Evolutionary conservation across 1,140 invertebrate species (phyloP).

Genomic region (Glossosoma conforme): DNA sequence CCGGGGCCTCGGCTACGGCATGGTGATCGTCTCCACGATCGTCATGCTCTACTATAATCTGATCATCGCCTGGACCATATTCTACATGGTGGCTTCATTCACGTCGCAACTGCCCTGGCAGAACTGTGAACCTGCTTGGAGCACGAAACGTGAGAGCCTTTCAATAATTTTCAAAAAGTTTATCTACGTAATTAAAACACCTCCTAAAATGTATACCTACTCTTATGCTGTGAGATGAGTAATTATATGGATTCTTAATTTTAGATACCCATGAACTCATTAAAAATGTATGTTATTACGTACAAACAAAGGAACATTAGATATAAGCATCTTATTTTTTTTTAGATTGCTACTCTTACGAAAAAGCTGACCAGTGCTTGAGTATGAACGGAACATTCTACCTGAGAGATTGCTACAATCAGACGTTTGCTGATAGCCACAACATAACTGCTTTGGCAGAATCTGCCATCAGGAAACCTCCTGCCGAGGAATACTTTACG

Average conservation of each 20-base stretch:
- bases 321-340: background rate
- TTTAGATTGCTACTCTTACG: constrained; percentile 63
- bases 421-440: constrained; percentile 45
- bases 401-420: constrained; percentile 52
- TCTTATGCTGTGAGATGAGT: constrained; percentile 2
- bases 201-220: too few species aligned
- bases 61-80: constrained; percentile 82
- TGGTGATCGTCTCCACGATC: constrained; percentile 76
- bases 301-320: background rate
- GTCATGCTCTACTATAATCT: constrained; percentile 83
- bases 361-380: constrained; percentile 55
- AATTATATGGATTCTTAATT: constrained; percentile 13
- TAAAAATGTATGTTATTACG: background rate
- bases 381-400: constrained; percentile 64
- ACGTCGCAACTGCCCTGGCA: constrained; percentile 69
- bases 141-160: constrained; percentile 61
- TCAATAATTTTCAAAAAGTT: too few species aligned
- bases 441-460: constrained; percentile 50
- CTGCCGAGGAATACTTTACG: constrained; percentile 83
- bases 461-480: constrained; percentile 58
- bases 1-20: constrained; percentile 73
- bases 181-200: too few species aligned
- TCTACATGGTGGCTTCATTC: constrained; percentile 69
- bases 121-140: constrained; percentile 70
- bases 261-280: constrained; percentile 16